Percentiles rank a stretch among this genome's conserved stretches.
Evolutionary conservation across 2,113 vertebrate species (phyloP).

Genomic region (Oreochromis tanganicae): DNA sequence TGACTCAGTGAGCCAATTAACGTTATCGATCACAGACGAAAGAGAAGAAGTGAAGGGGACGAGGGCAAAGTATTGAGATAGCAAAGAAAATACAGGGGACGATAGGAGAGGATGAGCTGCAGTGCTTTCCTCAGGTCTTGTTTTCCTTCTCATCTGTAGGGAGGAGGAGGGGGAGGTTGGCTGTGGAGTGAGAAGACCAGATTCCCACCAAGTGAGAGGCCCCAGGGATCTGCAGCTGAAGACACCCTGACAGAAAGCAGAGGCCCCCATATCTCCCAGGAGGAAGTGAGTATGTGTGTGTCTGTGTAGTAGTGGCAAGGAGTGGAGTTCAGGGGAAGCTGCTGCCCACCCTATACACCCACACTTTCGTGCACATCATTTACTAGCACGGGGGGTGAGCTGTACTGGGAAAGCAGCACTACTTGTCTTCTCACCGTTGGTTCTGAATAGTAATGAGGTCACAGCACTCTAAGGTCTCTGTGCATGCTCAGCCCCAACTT

Average conservation of each 20-base stretch:
- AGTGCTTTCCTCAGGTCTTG: constrained; percentile 71
- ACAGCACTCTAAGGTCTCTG: constrained; percentile 33
- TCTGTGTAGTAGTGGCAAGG: not conserved
- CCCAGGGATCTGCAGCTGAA: constrained; percentile 72
- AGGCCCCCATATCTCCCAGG: constrained; percentile 77
- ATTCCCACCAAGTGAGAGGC: constrained; percentile 83
- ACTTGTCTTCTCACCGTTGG: constrained; percentile 66
- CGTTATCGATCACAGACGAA: constrained; percentile 72
- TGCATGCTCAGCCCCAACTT: constrained; percentile 20
- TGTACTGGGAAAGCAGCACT: constrained; percentile 66
- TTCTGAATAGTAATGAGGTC: constrained; percentile 70
- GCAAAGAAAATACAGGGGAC: constrained; percentile 38
- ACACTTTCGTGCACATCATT: constrained; percentile 28
- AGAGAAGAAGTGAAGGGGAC: constrained; percentile 13
- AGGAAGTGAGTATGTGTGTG: constrained; percentile 63
- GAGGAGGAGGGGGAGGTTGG: not conserved
- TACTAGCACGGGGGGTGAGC: constrained; percentile 25
- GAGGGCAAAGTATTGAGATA: constrained; percentile 49
- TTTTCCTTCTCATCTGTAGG: constrained; percentile 46
- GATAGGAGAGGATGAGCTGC: constrained; percentile 50
- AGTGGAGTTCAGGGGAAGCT: constrained; percentile 65
- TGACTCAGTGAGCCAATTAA: constrained; percentile 84
- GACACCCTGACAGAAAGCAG: constrained; percentile 88
- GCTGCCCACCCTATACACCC: constrained; percentile 7
- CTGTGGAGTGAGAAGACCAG: constrained; percentile 71